Percentiles rank a stretch among this genome's conserved stretches.
Evolutionary conservation across 2,113 vertebrate genomes (phyloP).

Genomic region (Elgaria multicarinata): DNA sequence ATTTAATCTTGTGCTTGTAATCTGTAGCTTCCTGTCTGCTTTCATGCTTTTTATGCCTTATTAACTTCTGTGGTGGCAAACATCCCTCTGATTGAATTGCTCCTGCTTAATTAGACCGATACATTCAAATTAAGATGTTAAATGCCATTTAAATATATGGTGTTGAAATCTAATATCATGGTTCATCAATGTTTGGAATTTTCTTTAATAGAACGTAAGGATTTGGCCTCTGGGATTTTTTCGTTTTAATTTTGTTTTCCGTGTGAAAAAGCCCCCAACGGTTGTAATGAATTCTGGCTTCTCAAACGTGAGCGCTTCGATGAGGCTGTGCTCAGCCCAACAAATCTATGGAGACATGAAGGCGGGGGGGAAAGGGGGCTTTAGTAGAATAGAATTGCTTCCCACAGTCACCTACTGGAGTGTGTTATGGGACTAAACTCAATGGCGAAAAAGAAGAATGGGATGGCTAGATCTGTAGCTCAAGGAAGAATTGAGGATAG

Average conservation of each 20-base stretch:
- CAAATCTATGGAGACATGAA: rapidly evolving
- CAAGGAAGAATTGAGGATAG: not conserved
- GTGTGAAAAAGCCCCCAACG: conserved; percentile 9
- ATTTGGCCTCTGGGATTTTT: conserved; percentile 42
- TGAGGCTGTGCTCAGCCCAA: conserved; percentile 5
- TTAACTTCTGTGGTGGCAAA: conserved; percentile 50
- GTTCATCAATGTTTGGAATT: conserved; percentile 58
- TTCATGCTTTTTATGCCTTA: conserved; percentile 47
- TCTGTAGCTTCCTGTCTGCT: not conserved
- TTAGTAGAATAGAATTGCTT: not conserved
- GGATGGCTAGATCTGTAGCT: not conserved
- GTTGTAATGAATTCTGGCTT: conserved; percentile 43
- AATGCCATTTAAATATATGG: conserved; percentile 43
- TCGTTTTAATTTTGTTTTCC: conserved; percentile 23
- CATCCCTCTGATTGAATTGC: conserved; percentile 52
- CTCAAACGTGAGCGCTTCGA: not conserved
- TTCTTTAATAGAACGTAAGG: conserved; percentile 43
- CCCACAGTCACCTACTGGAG: not conserved
- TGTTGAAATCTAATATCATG: conserved; percentile 54
- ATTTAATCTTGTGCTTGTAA: conserved; percentile 15
- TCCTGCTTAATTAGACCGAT: conserved; percentile 48
- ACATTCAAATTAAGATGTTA: conserved; percentile 55
- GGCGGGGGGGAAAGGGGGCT: not conserved
- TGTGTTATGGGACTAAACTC: not conserved
- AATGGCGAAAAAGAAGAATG: not conserved